Evolutionary conservation across 2,797 vertebrate species (phyloP).

Genomic region (Sebastes steindachneri): DNA sequence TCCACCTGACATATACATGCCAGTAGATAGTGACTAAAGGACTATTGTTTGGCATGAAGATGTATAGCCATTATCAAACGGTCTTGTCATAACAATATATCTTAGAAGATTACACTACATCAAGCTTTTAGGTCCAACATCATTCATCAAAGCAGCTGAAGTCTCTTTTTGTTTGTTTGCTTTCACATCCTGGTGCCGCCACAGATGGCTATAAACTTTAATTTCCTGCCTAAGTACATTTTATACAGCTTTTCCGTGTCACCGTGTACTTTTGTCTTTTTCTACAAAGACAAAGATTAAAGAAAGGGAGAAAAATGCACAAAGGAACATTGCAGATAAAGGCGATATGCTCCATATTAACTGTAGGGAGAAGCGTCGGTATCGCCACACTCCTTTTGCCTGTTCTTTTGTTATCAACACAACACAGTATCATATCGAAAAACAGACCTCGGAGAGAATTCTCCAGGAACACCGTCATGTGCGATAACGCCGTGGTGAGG

Average conservation of each 20-base stretch:
- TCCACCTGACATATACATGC: neutral
- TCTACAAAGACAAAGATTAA: constrained; percentile 59
- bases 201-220: constrained; percentile 52
- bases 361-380: constrained; percentile 32
- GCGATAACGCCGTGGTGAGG: constrained; percentile 50
- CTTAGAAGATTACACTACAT: constrained; percentile 3
- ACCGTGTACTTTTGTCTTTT: constrained; percentile 46
- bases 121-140: constrained; percentile 19
- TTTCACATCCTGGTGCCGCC: neutral
- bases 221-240: constrained; percentile 66
- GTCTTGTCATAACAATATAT: constrained; percentile 22
- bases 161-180: constrained; percentile 41
- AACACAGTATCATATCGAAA: constrained; percentile 43
- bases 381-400: constrained; percentile 25
- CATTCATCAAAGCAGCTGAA: constrained; percentile 31
- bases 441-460: constrained; percentile 40
- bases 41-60: constrained; percentile 9
- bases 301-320: constrained; percentile 46
- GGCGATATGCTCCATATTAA: constrained; percentile 56
- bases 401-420: constrained; percentile 52
- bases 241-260: constrained; percentile 30
- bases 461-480: constrained; percentile 33
- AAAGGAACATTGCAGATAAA: constrained; percentile 56
- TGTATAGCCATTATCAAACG: constrained; percentile 26
- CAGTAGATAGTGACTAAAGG: neutral